Evolutionary conservation across 2,888 invertebrate genomes (phyloP), one percentile per base, ranked within the genome.

Genomic region (Folsomia manolachei): DNA sequence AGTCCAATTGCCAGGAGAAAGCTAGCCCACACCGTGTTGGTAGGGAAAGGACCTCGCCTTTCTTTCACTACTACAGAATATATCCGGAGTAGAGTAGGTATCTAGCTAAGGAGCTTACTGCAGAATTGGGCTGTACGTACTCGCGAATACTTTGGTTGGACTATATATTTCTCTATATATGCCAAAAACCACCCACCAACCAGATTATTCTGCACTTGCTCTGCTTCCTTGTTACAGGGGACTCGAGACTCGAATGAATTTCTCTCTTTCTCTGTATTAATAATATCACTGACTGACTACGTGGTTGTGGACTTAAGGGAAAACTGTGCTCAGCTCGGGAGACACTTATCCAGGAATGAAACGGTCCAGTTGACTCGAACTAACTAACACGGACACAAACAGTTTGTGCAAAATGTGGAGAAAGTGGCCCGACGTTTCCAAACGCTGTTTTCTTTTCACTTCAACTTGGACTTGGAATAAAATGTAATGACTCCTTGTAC

Each of bases 201-300:
- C 39, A n/a, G 63, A 51, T 69, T 70, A 69, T 70, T 70, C 70
- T 72, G 72, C 72, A 72, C 72, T 72, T 72, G 72, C 72, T 72
- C 72, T 23, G 52, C 65, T 66, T 66, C 65, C 24, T 18, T 14
- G 7, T 39, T 39, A 14, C 14, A 4, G 7, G 39, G 4, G 39
- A 39, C 7, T 39, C 39, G 39, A 39, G 39, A 39, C 39, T 39
- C 39, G 39, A 39, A 14, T 14, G 14, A 14, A 9, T 14, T 14
- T 39, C 14, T 39, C 39, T 39, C 39, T 39, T 39, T 14, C 14
- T 39, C 39, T 14, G 39, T 39, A 39, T 39, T 39, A 39, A 39
- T 39, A 39, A 39, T 39, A 39, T 39, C 39, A 9, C 4, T 39
- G 7, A 9, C 4, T 39, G 7, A 39, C 39, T 39, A 4, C 39